These are phyloP conservation scores for Aphis gossypii DNA, from an alignment of 1,140 invertebrate genomes.

Conservation along the genomic window DNA sequence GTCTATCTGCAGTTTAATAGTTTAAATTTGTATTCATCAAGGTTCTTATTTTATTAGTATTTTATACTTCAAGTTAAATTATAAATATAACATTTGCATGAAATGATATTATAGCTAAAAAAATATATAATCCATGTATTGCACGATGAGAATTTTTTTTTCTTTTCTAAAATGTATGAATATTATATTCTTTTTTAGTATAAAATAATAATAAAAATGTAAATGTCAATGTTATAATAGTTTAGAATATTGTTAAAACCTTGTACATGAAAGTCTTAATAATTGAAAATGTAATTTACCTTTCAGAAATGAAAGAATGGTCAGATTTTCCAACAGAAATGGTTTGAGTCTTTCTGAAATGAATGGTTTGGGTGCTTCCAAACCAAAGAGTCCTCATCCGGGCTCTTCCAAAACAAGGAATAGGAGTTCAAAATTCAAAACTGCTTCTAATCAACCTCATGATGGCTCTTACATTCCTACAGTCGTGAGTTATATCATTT, in stretches of 20 bases:
- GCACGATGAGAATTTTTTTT: too few relatives aligned
- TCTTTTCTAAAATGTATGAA: too few relatives aligned
- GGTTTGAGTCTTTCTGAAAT: background rate
- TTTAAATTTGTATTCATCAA: too few relatives aligned
- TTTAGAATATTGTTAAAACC: background rate
- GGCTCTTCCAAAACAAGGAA: too few relatives aligned
- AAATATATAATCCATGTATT: too few relatives aligned
- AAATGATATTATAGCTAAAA: too few relatives aligned
- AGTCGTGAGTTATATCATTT: background rate
- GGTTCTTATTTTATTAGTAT: too few relatives aligned
- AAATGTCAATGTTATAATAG: too few relatives aligned
- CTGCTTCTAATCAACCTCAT: background rate
- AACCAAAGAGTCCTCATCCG: background rate
- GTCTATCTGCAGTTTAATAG: too few relatives aligned
- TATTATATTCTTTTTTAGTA: background rate
- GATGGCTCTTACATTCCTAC: background rate
- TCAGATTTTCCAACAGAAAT: background rate
- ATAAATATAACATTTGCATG: too few relatives aligned
- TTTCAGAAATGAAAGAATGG: background rate
- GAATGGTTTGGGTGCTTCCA: background rate
- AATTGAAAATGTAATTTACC: background rate
- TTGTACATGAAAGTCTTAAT: background rate
- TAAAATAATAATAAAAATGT: background rate
- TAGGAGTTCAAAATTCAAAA: too few relatives aligned
- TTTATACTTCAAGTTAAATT: too few relatives aligned